Evolutionary conservation across 2,113 vertebrate species (phyloP).

Genomic region (Ovis aries): DNA sequence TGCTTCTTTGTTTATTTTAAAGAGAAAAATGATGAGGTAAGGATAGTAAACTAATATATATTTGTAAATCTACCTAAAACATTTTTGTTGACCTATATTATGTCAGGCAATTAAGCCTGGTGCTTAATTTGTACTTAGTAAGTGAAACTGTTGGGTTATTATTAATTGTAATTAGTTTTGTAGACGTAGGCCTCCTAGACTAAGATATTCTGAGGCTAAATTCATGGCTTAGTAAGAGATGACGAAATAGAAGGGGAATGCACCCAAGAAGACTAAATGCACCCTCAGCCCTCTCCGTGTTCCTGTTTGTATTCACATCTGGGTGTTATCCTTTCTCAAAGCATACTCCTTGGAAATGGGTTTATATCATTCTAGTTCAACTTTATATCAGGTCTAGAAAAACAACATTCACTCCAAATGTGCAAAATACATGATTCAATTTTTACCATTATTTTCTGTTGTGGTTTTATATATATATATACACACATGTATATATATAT

Average conservation of each 20-base stretch:
- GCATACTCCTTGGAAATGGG: not conserved
- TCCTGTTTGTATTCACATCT: not conserved
- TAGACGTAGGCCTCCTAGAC: not conserved
- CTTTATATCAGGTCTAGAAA: not conserved
- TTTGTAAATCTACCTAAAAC: not conserved
- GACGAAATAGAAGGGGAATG: not conserved
- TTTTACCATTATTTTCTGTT: not conserved
- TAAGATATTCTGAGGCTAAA: not conserved
- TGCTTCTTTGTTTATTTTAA: slow-evolving; percentile 25
- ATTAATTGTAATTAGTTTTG: not conserved
- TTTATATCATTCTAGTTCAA: not conserved
- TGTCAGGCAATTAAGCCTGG: not conserved
- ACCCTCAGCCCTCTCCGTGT: too few species aligned
- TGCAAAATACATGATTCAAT: not conserved
- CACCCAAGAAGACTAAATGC: rapidly evolving
- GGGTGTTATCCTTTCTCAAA: not conserved
- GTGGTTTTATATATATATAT: not conserved
- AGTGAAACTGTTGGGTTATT: not conserved
- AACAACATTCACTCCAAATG: not conserved
- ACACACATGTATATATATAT: not conserved
- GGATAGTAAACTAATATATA: not conserved
- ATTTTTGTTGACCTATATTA: not conserved
- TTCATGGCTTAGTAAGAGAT: not conserved
- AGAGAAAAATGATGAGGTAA: not conserved
- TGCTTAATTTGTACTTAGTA: not conserved